A percentile compares a stretch with the other conserved stretches of the same genome.
Conservation (phyloP, 2,113 vertebrate genomes). For the Corydoras maculifer region DNA sequence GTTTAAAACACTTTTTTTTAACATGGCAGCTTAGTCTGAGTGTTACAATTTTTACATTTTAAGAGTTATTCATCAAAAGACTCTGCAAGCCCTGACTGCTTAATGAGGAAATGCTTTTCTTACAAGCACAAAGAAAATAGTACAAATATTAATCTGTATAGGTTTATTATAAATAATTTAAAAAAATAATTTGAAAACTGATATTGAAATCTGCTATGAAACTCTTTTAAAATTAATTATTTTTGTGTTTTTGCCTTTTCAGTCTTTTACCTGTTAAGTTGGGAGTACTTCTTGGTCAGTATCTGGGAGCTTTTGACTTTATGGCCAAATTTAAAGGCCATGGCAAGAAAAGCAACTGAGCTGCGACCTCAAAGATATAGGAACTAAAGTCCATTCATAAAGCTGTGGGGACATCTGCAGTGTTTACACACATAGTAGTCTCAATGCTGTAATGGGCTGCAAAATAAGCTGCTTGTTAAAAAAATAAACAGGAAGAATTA, state of each 20-base stretch:
- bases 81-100: no score
- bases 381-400: not conserved
- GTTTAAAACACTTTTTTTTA: no score
- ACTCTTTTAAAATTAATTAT: not conserved
- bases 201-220: no score
- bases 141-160: no score
- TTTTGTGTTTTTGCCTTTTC: slow-evolving; percentile 30
- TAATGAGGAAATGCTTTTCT: no score
- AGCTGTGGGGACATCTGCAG: not conserved
- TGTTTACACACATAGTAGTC: not conserved
- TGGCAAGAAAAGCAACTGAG: slow-evolving; percentile 49
- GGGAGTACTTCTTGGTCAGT: slow-evolving; percentile 12
- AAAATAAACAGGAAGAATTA: not conserved
- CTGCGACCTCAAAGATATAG: not conserved
- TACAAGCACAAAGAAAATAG: no score
- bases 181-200: no score
- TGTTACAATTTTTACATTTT: no score
- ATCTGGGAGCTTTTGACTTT: slow-evolving; percentile 3
- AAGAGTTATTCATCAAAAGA: no score
- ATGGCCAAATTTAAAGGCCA: slow-evolving; percentile 64
- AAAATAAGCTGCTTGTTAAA: not conserved
- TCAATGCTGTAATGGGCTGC: not conserved
- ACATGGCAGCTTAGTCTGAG: no score
- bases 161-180: no score
- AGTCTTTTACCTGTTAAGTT: slow-evolving; percentile 63